Percentiles rank a stretch among this genome's conserved stretches.
Conservation (phyloP, 2,888 invertebrate species). For the Chrysotoxum bicinctum region DNA sequence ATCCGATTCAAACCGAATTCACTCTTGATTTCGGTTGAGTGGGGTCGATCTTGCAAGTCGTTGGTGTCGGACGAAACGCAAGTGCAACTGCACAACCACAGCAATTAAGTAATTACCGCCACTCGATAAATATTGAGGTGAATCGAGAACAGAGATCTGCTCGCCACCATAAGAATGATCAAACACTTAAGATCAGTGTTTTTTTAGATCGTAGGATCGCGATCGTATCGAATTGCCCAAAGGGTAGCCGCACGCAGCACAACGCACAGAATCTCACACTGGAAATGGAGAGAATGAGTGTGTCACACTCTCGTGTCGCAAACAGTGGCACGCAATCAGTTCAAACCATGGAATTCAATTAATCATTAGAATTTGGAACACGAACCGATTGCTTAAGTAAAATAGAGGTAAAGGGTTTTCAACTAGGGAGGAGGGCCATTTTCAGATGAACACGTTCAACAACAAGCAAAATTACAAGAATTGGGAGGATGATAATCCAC, state of each 20-base stretch:
- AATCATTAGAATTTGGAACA: no score
- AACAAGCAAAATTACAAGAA: no score
- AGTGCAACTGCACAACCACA: conserved; percentile 65
- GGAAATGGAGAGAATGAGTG: conserved; percentile 31
- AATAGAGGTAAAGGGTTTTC: no score
- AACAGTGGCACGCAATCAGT: not conserved
- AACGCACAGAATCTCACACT: not conserved
- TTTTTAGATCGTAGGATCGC: conserved; percentile 36
- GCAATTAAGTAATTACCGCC: conserved; percentile 72
- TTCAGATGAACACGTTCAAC: no score
- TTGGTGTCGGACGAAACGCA: not conserved
- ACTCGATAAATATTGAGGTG: conserved; percentile 63
- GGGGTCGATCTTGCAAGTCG: not conserved
- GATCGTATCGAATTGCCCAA: conserved; percentile 57
- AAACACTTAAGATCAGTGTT: conserved; percentile 28
- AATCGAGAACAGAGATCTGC: conserved; percentile 59
- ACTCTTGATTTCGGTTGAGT: conserved; percentile 21
- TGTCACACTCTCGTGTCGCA: not conserved
- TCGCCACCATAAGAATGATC: conserved; percentile 32
- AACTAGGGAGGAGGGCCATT: no score
- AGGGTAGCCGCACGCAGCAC: conserved; percentile 55
- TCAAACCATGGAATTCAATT: no score
- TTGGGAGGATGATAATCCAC: no score
- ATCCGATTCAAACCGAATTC: conserved; percentile 18
- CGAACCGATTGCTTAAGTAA: no score